A percentile compares a stretch with the other conserved stretches of the same genome.
phyloP scores from a whole-genome alignment of 2,888 invertebrate genomes.

The Caprella mutica region DNA sequence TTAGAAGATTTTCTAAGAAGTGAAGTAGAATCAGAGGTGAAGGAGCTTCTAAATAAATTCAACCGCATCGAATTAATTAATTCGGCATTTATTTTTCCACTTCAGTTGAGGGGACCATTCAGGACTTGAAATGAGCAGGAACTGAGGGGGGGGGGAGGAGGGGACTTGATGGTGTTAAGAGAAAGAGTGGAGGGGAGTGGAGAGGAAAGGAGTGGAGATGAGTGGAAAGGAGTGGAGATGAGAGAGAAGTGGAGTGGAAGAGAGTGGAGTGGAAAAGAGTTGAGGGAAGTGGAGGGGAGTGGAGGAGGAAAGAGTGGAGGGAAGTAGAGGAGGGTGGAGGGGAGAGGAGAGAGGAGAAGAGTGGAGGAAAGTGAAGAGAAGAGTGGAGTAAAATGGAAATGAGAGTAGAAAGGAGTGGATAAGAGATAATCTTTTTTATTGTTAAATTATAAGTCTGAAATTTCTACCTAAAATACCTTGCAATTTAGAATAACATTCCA shows the following conservation, averaged over 20 bases:
- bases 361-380: background rate
- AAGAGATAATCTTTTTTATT: too few species aligned
- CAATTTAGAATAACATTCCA: too few species aligned
- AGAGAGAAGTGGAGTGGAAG: background rate
- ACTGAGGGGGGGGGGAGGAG: background rate
- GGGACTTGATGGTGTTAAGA: background rate
- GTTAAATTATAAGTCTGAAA: too few species aligned
- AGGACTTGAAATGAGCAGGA: background rate
- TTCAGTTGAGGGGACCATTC: background rate
- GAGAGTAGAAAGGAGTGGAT: background rate
- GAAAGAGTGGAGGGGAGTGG: background rate
- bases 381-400: background rate
- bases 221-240: background rate
- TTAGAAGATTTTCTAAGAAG: background rate
- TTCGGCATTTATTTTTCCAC: too few species aligned
- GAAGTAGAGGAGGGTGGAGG: background rate
- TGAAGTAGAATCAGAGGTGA: background rate
- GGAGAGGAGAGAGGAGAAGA: background rate
- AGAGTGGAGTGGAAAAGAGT: background rate
- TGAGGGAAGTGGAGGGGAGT: background rate
- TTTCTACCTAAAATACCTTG: too few species aligned
- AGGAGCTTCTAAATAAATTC: too few species aligned
- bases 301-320: background rate
- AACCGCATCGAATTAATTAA: too few species aligned
- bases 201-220: background rate